Percentiles rank a stretch among this genome's conserved stretches.
These are phyloP conservation scores for Champsocephalus gunnari DNA, from an alignment of 2,797 vertebrate genomes.

Conservation along the genomic window DNA sequence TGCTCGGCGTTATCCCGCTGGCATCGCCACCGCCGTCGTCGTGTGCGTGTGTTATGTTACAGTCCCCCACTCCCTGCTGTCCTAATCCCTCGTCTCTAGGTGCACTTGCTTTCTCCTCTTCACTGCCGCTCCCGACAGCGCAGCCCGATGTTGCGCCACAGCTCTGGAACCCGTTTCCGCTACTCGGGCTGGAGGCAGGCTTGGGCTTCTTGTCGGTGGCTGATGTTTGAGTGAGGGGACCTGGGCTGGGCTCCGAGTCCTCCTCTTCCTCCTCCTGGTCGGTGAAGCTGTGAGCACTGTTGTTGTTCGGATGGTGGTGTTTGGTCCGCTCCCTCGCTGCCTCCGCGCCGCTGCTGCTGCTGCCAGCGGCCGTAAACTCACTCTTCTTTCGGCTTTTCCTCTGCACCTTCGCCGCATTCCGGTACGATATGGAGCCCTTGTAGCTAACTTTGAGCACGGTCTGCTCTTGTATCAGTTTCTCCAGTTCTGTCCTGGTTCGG, in stretches of 20 bases:
- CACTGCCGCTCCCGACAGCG: conserved; percentile 73
- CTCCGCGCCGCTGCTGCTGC: conserved; percentile 64
- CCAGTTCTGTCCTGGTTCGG: conserved; percentile 90
- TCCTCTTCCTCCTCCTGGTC: conserved; percentile 79
- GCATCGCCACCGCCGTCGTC: conserved; percentile 37
- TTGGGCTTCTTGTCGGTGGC: conserved; percentile 53
- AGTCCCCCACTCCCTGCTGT: conserved; percentile 50
- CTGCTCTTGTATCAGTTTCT: conserved; percentile 92
- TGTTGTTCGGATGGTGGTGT: conserved; percentile 73
- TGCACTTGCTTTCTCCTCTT: conserved; percentile 79
- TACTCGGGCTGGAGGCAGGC: conserved; percentile 54
- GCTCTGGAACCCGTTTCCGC: conserved; percentile 74
- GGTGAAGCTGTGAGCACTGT: conserved; percentile 81
- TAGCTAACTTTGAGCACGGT: conserved; percentile 94
- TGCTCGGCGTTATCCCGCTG: conserved; percentile 22
- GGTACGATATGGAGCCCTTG: conserved; percentile 92
- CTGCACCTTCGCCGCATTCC: conserved; percentile 91
- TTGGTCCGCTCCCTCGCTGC: conserved; percentile 71
- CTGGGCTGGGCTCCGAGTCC: conserved; percentile 72
- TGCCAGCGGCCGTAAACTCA: conserved; percentile 76
- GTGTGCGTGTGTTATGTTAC: conserved; percentile 37
- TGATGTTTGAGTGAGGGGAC: conserved; percentile 57
- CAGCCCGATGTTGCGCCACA: conserved; percentile 78
- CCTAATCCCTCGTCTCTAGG: conserved; percentile 69
- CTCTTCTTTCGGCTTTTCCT: conserved; percentile 87